Evolutionary conservation across 2,113 vertebrate genomes (phyloP), one percentile per base, ranked within the genome.

Genomic region (Calypte anna): DNA sequence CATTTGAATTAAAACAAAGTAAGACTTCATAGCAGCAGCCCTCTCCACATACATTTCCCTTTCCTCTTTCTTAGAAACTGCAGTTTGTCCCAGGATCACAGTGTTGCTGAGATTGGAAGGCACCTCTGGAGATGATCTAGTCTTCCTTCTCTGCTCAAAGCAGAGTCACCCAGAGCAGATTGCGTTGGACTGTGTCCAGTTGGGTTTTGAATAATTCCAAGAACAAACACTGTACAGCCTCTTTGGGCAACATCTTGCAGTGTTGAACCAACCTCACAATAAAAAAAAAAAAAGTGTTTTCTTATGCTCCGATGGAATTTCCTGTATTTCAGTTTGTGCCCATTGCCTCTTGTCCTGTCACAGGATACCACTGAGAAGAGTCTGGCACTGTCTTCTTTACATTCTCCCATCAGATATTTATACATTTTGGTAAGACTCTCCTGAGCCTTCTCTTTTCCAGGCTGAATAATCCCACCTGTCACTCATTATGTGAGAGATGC

Each of bases 291-390:
- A 83, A 73, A 38, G 7, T 75, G 7, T 91, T 79, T 75, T 87
- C 43, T 88, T 94, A 23, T 38, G 58, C 57, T 91, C 51, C 59
- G 70, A 67, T 85, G 44, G 67, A 82, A 88, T 79, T 88, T 92
- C 67, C 83, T 88, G 46, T 88, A n/a, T 93, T 95, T 91, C 62
- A 79, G 63, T 88, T 82, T 93, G 31, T 94, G 78, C 88, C 82
- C 28, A 33, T 63, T 94, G 78, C 82, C 79, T 94, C 91, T 94
- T 90, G 66, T 91, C 62, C 82, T 93, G 85, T 93, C 75, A 90
- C 40, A 85, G 82, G 82, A 72, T 88, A 68, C 70, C 70, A 82
- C 92, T 91, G 62, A 91, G 90, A 87, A 94, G 85, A 82, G 54
- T 75, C 86, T 94, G 79, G 11, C 85, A 58, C 67, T 78, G 70